These are phyloP conservation scores for Microctenopoma steveboyesi DNA, from an alignment of 2,797 vertebrate genomes.

Conservation along the genomic window DNA sequence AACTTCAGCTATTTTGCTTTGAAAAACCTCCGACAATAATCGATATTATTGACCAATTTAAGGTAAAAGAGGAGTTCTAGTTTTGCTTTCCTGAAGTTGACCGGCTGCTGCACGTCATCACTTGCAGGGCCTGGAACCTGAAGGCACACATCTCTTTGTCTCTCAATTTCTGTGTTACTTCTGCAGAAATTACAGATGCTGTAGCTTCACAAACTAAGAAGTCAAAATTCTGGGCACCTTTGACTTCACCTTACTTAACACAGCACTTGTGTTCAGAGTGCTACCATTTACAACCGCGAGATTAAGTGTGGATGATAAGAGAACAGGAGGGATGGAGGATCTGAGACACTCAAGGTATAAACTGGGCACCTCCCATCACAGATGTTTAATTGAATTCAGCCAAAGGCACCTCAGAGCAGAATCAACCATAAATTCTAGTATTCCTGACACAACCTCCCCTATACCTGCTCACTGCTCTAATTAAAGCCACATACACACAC, in stretches of 20 bases:
- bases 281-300: constrained; percentile 10
- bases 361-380: constrained; percentile 52
- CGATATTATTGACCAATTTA: neutral
- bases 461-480: constrained; percentile 46
- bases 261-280: neutral
- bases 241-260: neutral
- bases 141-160: neutral
- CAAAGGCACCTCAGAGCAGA: constrained; percentile 30
- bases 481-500: constrained; percentile 37
- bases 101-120: neutral
- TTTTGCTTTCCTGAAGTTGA: neutral
- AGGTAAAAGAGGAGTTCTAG: neutral
- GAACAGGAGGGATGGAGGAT: constrained; percentile 18
- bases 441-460: constrained; percentile 24
- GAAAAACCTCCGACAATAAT: neutral
- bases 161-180: neutral
- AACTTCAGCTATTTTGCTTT: neutral
- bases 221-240: neutral
- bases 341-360: constrained; percentile 40
- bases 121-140: neutral
- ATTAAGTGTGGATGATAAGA: constrained; percentile 3
- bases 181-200: neutral
- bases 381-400: constrained; percentile 61
- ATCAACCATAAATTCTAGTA: constrained; percentile 45
- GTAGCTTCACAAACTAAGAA: neutral